Evolutionary conservation across 1,140 invertebrate species (phyloP).

Genomic region (Papilio dardanus): DNA sequence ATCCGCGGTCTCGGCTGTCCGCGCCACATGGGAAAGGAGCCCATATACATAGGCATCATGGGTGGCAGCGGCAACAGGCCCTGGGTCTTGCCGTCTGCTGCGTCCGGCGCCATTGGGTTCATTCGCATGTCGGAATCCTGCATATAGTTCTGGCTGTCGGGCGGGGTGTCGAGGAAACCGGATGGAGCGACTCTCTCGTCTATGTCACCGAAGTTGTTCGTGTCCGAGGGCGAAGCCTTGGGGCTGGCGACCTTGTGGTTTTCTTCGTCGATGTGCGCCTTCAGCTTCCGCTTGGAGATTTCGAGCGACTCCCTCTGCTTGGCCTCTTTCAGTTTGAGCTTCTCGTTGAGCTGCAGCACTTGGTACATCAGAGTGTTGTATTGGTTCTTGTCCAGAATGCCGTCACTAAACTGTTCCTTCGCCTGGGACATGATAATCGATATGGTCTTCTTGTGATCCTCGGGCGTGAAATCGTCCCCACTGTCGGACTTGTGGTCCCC

Average conservation of each 20-base stretch:
- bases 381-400: slow-evolving; percentile 89
- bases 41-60: slow-evolving; percentile 64
- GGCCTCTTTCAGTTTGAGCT: slow-evolving; percentile 89
- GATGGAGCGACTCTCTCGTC: slow-evolving; percentile 75
- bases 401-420: slow-evolving; percentile 89
- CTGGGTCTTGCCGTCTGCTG: slow-evolving; percentile 44
- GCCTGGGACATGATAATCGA: slow-evolving; percentile 92
- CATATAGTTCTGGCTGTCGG: slow-evolving; percentile 52
- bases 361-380: slow-evolving; percentile 92
- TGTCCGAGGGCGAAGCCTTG: slow-evolving; percentile 61
- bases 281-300: slow-evolving; percentile 71
- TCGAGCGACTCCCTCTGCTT: slow-evolving; percentile 86
- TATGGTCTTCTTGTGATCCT: slow-evolving; percentile 85
- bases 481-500: slow-evolving; percentile 78
- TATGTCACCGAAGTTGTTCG: slow-evolving; percentile 78
- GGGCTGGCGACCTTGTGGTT: slow-evolving; percentile 79
- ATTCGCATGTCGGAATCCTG: slow-evolving; percentile 72
- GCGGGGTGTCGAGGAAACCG: slow-evolving; percentile 52
- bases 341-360: slow-evolving; percentile 90
- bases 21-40: slow-evolving; percentile 61
- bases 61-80: slow-evolving; percentile 63
- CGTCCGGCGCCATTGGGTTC: slow-evolving; percentile 47
- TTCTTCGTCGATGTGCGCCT: slow-evolving; percentile 65
- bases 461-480: slow-evolving; percentile 82
- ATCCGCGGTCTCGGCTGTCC: slow-evolving; percentile 55